A percentile compares a stretch with the other conserved stretches of the same genome.
phyloP scores from a whole-genome alignment of 92 coral and sea anemone species.

The Zoanthus sansibaricus region DNA sequence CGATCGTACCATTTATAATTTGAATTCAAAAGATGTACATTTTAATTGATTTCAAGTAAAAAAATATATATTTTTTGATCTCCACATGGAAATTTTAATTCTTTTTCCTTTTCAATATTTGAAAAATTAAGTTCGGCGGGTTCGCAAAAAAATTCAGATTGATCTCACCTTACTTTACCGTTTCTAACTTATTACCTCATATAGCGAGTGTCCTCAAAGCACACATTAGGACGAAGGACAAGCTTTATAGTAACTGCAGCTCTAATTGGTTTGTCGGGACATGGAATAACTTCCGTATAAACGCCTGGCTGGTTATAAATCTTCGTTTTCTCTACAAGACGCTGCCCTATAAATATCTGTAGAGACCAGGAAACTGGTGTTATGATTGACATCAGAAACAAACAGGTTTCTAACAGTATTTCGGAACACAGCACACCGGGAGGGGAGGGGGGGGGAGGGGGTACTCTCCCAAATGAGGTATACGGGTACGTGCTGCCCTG shows the following conservation, averaged over 20 bases:
- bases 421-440: too few relatives aligned
- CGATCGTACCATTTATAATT: too few relatives aligned
- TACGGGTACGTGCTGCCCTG: too few relatives aligned
- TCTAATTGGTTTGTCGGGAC: conserved; percentile 19
- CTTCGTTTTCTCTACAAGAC: conserved; percentile 12
- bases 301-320: conserved; percentile 24
- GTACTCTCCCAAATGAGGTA: too few relatives aligned
- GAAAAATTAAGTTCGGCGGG: too few relatives aligned
- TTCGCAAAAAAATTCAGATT: too few relatives aligned
- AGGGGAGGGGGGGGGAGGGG: too few relatives aligned
- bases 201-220: conserved; percentile 33
- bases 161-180: neutral
- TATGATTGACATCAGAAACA: too few relatives aligned
- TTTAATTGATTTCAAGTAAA: neutral
- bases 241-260: conserved; percentile 18
- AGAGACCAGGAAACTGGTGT: neutral
- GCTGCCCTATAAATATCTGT: conserved; percentile 23
- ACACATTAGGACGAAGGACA: neutral
- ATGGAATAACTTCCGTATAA: conserved; percentile 27
- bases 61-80: neutral
- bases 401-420: too few relatives aligned
- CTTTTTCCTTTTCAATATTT: too few relatives aligned
- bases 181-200: neutral
- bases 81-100: neutral
- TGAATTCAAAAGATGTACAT: too few relatives aligned